Evolutionary conservation across 2,888 invertebrate genomes (phyloP).

Genomic region (Bruchidius siliquastri): DNA sequence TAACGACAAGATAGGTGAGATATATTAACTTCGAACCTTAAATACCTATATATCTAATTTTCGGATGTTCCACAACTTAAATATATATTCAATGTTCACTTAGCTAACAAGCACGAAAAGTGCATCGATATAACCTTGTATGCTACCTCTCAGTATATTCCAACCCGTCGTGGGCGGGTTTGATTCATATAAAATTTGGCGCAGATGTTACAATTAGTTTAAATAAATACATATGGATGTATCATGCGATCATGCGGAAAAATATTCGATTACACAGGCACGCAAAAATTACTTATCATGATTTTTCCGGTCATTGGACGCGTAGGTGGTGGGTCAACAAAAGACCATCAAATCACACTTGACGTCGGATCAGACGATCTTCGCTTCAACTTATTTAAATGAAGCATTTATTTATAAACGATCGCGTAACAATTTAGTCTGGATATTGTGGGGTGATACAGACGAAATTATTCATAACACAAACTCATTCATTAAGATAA

Average conservation of each 20-base stretch:
- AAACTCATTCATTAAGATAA: no score
- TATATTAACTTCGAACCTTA: no score
- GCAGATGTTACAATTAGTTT: not conserved
- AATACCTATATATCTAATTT: no score
- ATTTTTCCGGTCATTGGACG: not conserved
- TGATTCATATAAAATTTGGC: not conserved
- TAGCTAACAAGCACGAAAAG: not conserved
- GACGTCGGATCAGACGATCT: not conserved
- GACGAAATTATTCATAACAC: no score
- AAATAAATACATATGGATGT: not conserved
- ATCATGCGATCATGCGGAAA: not conserved
- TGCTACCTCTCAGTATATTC: not conserved
- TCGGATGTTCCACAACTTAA: no score
- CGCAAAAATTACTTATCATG: not conserved
- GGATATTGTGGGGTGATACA: not conserved
- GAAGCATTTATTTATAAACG: not conserved
- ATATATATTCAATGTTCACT: no score
- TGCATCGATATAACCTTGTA: not conserved
- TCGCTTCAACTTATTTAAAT: not conserved
- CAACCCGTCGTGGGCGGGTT: not conserved
- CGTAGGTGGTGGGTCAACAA: not conserved
- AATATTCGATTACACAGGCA: not conserved
- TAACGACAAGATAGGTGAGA: no score
- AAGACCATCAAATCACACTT: not conserved
- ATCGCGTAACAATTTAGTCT: not conserved